A percentile compares a stretch with the other conserved stretches of the same genome.
phyloP scores from a whole-genome alignment of 1,140 invertebrate species.

The Leptopilina boulardi region DNA sequence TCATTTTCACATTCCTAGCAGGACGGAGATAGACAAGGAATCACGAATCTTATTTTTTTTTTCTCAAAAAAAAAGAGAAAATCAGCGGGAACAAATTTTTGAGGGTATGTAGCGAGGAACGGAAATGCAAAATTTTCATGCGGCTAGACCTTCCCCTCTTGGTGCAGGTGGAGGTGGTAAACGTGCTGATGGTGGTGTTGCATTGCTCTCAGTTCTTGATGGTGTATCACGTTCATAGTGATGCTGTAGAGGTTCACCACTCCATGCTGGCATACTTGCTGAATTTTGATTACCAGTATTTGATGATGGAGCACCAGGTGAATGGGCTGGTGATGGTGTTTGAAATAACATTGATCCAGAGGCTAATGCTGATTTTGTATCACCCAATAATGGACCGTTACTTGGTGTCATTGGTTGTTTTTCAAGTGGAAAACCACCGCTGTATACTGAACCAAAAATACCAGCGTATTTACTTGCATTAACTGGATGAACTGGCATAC shows the following conservation, averaged over 20 bases:
- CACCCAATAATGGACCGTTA: slow-evolving; percentile 66
- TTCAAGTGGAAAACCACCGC: slow-evolving; percentile 64
- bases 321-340: slow-evolving; percentile 69
- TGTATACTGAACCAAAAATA: slow-evolving; percentile 71
- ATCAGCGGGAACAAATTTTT: not conserved
- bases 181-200: slow-evolving; percentile 66
- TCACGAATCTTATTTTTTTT: too few species aligned
- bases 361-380: slow-evolving; percentile 66
- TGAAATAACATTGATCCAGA: slow-evolving; percentile 72
- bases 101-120: slow-evolving; percentile 22
- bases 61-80: too few species aligned
- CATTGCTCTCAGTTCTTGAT: slow-evolving; percentile 61
- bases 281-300: slow-evolving; percentile 70
- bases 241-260: slow-evolving; percentile 66
- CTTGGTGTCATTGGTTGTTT: slow-evolving; percentile 63
- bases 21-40: slow-evolving; percentile 11
- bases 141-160: slow-evolving; percentile 76
- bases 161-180: slow-evolving; percentile 69
- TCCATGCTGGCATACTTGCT: slow-evolving; percentile 67
- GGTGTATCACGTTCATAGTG: slow-evolving; percentile 68
- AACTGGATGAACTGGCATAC: slow-evolving; percentile 67
- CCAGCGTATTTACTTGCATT: slow-evolving; percentile 71
- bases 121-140: slow-evolving; percentile 59
- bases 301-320: slow-evolving; percentile 66
- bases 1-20: not conserved